Evolutionary conservation across 2,113 vertebrate genomes (phyloP).

Genomic region (Ibidorhyncha struthersii): DNA sequence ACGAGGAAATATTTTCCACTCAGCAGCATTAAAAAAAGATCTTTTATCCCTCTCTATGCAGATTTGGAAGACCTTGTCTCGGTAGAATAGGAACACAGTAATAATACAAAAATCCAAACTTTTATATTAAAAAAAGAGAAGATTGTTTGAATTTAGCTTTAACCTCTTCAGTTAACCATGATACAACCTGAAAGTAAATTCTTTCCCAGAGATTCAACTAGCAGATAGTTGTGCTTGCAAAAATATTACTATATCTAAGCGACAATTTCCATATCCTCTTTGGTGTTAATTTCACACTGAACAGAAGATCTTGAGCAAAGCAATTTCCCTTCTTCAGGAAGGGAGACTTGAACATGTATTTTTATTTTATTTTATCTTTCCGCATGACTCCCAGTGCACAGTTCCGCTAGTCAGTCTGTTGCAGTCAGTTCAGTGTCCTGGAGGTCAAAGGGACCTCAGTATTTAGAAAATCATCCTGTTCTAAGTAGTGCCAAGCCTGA

Average conservation of each 20-base stretch:
- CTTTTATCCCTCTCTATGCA: not conserved
- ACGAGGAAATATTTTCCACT: slow-evolving; percentile 48
- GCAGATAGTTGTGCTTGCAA: not conserved
- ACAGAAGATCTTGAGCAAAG: not conserved
- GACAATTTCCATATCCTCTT: not conserved
- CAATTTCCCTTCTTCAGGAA: not conserved
- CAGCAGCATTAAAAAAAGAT: not conserved
- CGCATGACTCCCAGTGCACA: not conserved
- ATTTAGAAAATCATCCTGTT: not conserved
- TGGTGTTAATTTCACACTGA: not conserved
- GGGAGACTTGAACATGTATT: not conserved
- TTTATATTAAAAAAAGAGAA: not conserved
- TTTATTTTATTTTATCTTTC: not conserved
- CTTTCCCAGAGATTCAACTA: not conserved
- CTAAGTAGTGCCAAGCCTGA: not conserved
- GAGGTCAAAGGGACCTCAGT: not conserved
- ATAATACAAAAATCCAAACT: not conserved
- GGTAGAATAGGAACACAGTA: not conserved
- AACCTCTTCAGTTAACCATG: not conserved
- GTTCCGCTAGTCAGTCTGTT: not conserved
- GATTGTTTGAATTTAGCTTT: not conserved
- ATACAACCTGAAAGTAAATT: not conserved
- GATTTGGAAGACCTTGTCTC: not conserved
- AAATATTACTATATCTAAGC: not conserved
- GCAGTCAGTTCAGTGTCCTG: not conserved